Percentiles rank a stretch among this genome's conserved stretches.
These are phyloP conservation scores for Macrotrachela quadricornifera DNA, from an alignment of 1,140 invertebrate genomes.

Conservation along the genomic window DNA sequence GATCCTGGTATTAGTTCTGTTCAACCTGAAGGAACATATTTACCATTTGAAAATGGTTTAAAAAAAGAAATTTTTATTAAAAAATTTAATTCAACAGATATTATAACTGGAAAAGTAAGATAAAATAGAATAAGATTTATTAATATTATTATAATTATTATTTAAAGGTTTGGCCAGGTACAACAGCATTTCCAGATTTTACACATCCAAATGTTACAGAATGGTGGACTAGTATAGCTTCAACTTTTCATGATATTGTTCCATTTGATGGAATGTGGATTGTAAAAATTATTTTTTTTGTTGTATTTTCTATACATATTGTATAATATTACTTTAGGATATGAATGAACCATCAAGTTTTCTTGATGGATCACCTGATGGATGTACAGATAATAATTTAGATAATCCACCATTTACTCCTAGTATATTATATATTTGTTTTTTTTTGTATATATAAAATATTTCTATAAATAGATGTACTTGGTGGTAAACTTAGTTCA, in stretches of 20 bases:
- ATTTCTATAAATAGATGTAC: conserved; percentile 12
- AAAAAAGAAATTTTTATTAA: conserved; percentile 47
- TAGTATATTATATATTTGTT: neutral
- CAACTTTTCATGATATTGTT: conserved; percentile 37
- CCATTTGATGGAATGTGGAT: conserved; percentile 46
- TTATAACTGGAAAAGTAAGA: conserved; percentile 41
- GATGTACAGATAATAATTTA: conserved; percentile 36
- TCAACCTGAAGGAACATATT: conserved; percentile 12
- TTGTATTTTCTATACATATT: too few species aligned
- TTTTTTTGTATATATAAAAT: too few species aligned
- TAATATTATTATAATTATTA: too few species aligned
- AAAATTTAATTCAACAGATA: conserved; percentile 12
- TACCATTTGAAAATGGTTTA: conserved; percentile 25
- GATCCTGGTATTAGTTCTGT: conserved; percentile 24
- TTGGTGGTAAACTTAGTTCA: conserved; percentile 15
- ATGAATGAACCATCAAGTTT: conserved; percentile 71
- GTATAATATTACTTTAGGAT: conserved; percentile 16
- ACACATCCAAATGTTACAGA: conserved; percentile 47
- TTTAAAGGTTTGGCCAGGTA: conserved; percentile 47
- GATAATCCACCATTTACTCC: conserved; percentile 32
- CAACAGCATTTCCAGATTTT: conserved; percentile 62
- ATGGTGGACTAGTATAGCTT: conserved; percentile 36
- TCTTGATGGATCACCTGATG: conserved; percentile 37
- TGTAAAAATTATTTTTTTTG: too few species aligned
- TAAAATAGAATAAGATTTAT: conserved; percentile 32